Conservation (phyloP, 2,888 invertebrate species). For the Halictus quadricinctus region DNA sequence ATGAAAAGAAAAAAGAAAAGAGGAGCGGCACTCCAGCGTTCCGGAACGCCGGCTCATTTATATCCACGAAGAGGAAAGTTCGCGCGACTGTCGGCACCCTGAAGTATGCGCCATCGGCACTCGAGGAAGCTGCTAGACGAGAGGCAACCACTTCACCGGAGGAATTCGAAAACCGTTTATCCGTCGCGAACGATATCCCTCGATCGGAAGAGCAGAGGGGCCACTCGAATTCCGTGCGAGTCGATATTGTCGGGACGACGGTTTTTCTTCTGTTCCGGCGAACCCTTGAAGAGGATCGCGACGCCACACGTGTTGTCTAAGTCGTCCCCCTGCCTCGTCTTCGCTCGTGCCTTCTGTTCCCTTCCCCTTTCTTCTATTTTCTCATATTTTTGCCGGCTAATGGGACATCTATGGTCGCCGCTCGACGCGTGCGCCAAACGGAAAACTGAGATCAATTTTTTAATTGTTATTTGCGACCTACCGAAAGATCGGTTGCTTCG, state of each 20-base stretch:
- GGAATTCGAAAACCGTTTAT: slow-evolving; percentile 37
- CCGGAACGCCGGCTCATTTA: slow-evolving; percentile 30
- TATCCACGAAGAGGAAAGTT: slow-evolving; percentile 28
- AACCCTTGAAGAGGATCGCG: slow-evolving; percentile 1
- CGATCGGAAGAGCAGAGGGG: neutral
- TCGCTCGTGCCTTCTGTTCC: slow-evolving; percentile 34
- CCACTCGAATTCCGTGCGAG: slow-evolving; percentile 21
- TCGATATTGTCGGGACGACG: neutral
- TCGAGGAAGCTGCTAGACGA: slow-evolving; percentile 21
- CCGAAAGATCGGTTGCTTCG: neutral
- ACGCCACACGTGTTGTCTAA: slow-evolving; percentile 42
- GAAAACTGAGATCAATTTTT: neutral
- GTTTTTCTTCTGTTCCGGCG: slow-evolving; percentile 10
- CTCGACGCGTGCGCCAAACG: slow-evolving; percentile 18
- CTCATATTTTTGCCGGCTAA: slow-evolving; percentile 2
- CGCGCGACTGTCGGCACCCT: slow-evolving; percentile 21
- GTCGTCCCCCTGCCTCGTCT: slow-evolving; percentile 1
- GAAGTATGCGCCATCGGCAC: slow-evolving; percentile 24
- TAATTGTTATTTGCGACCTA: neutral
- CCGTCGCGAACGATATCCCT: slow-evolving; percentile 15
- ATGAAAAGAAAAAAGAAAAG: too few relatives aligned
- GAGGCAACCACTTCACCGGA: slow-evolving; percentile 7
- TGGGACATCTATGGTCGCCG: slow-evolving; percentile 9
- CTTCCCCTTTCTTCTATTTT: slow-evolving; percentile 11
- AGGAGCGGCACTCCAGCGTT: neutral